Evolutionary conservation across 2,113 vertebrate species (phyloP).

Genomic region (Nycticebus coucang): DNA sequence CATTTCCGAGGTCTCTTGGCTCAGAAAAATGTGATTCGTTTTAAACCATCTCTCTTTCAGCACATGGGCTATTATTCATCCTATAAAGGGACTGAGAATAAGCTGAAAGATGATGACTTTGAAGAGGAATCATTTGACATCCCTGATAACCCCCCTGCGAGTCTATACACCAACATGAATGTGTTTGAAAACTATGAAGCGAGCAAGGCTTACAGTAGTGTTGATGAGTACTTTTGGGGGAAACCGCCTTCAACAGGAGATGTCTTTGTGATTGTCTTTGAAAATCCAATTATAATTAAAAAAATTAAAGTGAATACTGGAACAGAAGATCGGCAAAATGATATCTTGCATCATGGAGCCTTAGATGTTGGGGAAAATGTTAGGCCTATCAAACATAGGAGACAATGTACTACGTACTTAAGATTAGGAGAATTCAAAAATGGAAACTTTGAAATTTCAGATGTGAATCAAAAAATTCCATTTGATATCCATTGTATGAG

Average conservation of each 20-base stretch:
- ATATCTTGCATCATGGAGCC: constrained; percentile 94
- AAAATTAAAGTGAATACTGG: constrained; percentile 96
- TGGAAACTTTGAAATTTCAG: constrained; percentile 94
- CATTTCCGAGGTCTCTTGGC: constrained; percentile 95
- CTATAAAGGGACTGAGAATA: constrained; percentile 97
- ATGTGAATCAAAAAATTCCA: constrained; percentile 94
- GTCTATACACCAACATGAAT: constrained; percentile 95
- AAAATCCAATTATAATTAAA: constrained; percentile 93
- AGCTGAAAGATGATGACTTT: constrained; percentile 98
- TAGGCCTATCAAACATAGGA: constrained; percentile 90
- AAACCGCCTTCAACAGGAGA: constrained; percentile 95
- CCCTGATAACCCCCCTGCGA: constrained; percentile 97
- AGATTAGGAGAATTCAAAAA: constrained; percentile 96
- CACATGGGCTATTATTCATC: constrained; percentile 99
- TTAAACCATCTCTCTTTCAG: constrained; percentile 99
- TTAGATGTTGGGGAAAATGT: constrained; percentile 95
- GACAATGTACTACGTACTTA: constrained; percentile 92
- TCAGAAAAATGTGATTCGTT: constrained; percentile 96
- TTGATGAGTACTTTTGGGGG: constrained; percentile 98
- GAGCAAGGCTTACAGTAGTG: constrained; percentile 95
- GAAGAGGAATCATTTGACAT: constrained; percentile 97
- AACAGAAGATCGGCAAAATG: constrained; percentile 96
- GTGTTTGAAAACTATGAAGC: constrained; percentile 98
- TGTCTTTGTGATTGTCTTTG: constrained; percentile 94
- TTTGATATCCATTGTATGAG: constrained; percentile 96